phyloP scores from a whole-genome alignment of 2,888 invertebrate genomes.

The Bursaphelenchus okinawaensis region DNA sequence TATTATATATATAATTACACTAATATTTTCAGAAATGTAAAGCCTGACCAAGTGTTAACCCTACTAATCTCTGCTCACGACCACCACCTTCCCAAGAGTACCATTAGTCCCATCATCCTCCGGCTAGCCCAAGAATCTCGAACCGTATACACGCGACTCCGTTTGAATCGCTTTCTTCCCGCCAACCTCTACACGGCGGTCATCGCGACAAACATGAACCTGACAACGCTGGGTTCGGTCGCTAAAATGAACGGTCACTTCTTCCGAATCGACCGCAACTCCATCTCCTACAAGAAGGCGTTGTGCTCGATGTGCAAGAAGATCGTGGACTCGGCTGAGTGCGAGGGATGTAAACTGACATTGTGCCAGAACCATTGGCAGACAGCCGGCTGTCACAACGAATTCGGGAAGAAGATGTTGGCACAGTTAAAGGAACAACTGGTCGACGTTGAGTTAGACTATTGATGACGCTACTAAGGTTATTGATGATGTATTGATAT shows the following conservation, averaged over 20 bases:
- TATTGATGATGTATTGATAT: too few relatives aligned
- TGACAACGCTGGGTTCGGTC: conserved; percentile 28
- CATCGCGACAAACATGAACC: conserved; percentile 47
- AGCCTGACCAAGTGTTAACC: conserved; percentile 49
- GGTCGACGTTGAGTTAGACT: conserved; percentile 43
- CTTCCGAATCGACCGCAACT: conserved; percentile 36
- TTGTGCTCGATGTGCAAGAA: conserved; percentile 41
- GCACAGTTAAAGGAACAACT: conserved; percentile 38
- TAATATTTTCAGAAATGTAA: conserved; percentile 33
- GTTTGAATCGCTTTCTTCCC: conserved; percentile 42
- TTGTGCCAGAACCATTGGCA: conserved; percentile 39
- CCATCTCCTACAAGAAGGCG: conserved; percentile 33
- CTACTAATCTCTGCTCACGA: conserved; percentile 45
- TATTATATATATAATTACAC: too few relatives aligned
- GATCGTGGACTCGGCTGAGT: conserved; percentile 36
- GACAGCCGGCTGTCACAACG: conserved; percentile 34
- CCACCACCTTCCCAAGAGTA: conserved; percentile 25
- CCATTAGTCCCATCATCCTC: conserved; percentile 15
- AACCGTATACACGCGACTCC: conserved; percentile 42
- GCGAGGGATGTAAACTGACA: conserved; percentile 44
- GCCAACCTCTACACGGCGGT: conserved; percentile 49
- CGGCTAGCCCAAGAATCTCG: conserved; percentile 44
- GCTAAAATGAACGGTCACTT: conserved; percentile 32
- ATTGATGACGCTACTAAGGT: too few relatives aligned
- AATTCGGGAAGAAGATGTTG: conserved; percentile 35